A percentile compares a stretch with the other conserved stretches of the same genome.
Evolutionary conservation across 2,113 vertebrate species (phyloP).

Genomic region (Malurus cyaneus): DNA sequence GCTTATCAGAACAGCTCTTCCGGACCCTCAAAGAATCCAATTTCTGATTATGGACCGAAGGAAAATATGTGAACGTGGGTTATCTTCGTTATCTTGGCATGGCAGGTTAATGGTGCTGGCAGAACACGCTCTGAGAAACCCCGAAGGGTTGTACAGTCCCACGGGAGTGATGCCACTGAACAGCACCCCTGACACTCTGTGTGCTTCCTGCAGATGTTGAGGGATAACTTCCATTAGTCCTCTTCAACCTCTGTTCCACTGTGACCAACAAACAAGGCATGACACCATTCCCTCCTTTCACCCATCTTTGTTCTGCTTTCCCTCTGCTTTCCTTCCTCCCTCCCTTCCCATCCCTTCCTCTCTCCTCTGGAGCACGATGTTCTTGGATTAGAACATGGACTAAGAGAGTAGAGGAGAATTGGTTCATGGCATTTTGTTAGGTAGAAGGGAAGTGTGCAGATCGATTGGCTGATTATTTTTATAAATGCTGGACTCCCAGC

Average conservation of each 20-base stretch:
- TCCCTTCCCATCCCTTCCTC: background rate
- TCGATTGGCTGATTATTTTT: background rate
- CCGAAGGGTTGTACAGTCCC: accelerated
- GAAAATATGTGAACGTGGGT: slow-evolving; percentile 1
- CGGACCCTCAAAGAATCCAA: background rate
- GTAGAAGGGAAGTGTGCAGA: background rate
- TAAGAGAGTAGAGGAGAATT: accelerated
- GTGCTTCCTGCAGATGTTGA: background rate
- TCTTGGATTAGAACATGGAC: background rate
- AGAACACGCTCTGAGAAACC: background rate
- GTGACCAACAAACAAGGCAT: background rate
- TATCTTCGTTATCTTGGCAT: slow-evolving; percentile 39
- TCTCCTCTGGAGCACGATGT: background rate
- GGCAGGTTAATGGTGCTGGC: slow-evolving; percentile 6
- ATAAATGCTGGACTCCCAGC: background rate
- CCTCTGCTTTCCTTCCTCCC: background rate
- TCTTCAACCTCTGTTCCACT: background rate
- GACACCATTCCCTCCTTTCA: background rate
- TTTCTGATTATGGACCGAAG: slow-evolving; percentile 16
- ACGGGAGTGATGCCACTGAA: background rate
- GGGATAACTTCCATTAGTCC: background rate
- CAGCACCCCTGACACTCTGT: background rate
- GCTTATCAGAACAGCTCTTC: slow-evolving; percentile 24
- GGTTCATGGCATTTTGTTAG: background rate
- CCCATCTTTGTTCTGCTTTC: background rate